A percentile compares a stretch with the other conserved stretches of the same genome.
Conservation (phyloP, 30 jellyfish, hydroid and myxozoan species). For the Hydractinia echinata region DNA sequence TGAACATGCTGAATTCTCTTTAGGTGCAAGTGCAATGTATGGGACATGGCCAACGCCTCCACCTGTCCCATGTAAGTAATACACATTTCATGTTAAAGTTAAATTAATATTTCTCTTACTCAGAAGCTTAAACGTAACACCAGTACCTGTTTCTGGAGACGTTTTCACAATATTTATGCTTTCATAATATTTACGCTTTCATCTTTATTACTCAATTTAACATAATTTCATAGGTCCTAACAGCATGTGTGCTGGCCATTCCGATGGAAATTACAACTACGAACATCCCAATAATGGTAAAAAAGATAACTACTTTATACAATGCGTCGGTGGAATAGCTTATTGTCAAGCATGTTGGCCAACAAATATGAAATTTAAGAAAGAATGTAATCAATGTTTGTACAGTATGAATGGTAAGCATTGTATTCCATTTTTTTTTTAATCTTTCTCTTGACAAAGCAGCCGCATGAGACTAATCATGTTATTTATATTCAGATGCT, state of each 20-base stretch:
- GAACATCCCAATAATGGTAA: not conserved
- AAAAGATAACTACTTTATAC: constrained; percentile 15
- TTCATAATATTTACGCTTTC: no score
- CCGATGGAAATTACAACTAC: constrained; percentile 23
- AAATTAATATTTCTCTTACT: no score
- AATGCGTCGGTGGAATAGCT: constrained; percentile 22
- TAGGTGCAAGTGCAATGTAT: not conserved
- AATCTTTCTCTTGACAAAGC: not conserved
- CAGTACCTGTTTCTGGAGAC: no score
- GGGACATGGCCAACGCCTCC: not conserved
- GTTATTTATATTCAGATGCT: not conserved
- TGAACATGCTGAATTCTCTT: no score
- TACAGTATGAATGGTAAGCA: constrained; percentile 14
- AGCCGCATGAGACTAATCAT: not conserved
- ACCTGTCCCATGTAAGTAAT: not conserved
- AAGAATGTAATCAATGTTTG: constrained; percentile 30
- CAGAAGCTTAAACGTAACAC: no score
- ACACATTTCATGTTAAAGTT: not conserved
- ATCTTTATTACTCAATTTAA: no score
- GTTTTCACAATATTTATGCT: no score
- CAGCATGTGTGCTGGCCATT: not conserved
- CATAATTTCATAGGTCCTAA: not conserved
- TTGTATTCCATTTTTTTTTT: not conserved
- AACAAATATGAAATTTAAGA: not conserved
- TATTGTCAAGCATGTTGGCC: constrained; percentile 44